Evolutionary conservation across 2,888 invertebrate species (phyloP).

Genomic region (Agrotis clavis): DNA sequence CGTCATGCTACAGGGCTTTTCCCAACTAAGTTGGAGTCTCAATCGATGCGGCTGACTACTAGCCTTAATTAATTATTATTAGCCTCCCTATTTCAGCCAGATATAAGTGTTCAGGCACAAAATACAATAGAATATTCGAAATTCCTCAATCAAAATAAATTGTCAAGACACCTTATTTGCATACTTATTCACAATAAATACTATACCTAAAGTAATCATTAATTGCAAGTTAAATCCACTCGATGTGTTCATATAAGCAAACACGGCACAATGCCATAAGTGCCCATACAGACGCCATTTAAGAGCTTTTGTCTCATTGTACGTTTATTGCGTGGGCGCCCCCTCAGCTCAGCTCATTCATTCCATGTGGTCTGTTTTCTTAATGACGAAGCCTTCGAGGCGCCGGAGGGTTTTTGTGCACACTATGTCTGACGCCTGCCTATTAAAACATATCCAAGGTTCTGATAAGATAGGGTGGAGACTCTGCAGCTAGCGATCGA

Average conservation of each 20-base stretch:
- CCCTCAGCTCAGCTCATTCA: constrained; percentile 82
- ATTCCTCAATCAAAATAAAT: constrained; percentile 6
- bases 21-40: not conserved
- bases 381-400: constrained; percentile 81
- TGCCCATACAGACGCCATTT: constrained; percentile 73
- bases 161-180: not conserved
- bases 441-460: constrained; percentile 60
- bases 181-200: constrained; percentile 22
- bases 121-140: no score
- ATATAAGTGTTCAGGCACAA: not conserved
- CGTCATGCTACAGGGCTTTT: not conserved
- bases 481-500: not conserved
- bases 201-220: constrained; percentile 48
- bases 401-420: constrained; percentile 74
- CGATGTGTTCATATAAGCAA: constrained; percentile 58
- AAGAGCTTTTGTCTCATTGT: constrained; percentile 84
- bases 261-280: constrained; percentile 70
- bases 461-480: constrained; percentile 40
- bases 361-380: constrained; percentile 83
- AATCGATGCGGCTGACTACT: not conserved
- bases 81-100: no score
- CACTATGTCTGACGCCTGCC: constrained; percentile 65
- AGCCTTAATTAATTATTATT: not conserved
- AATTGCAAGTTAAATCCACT: constrained; percentile 64
- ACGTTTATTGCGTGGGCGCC: constrained; percentile 82